phyloP scores from a whole-genome alignment of 1,140 invertebrate species.

The Drosophila rufa region DNA sequence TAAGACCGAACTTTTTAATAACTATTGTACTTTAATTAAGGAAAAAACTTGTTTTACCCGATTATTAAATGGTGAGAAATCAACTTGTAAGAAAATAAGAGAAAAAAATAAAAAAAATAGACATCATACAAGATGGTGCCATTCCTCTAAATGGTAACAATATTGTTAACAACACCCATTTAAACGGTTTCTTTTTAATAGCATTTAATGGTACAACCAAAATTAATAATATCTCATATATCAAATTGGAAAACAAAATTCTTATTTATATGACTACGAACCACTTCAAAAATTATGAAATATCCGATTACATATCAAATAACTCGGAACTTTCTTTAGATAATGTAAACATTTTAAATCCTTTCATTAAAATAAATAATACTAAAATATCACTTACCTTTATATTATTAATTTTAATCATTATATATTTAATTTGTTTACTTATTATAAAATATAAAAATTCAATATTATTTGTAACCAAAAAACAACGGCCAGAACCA shows the following conservation, averaged over 20 bases:
- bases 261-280: background rate
- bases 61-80: background rate
- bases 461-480: conserved; percentile 8
- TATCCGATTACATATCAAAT: conserved; percentile 3
- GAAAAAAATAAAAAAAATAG: background rate
- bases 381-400: conserved; percentile 2
- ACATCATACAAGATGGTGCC: background rate
- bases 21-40: background rate
- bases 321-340: background rate
- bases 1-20: conserved; percentile 1
- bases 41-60: background rate
- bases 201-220: conserved; percentile 7
- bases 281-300: background rate
- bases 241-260: no score
- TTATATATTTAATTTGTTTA: conserved; percentile 1
- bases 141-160: conserved; percentile 1
- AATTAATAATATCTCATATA: background rate
- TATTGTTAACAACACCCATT: background rate
- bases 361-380: conserved; percentile 2
- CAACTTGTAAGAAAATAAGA: conserved; percentile 1
- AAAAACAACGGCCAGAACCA: conserved; percentile 9
- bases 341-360: background rate
- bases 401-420: conserved; percentile 8
- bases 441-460: conserved; percentile 3
- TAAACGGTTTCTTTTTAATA: conserved; percentile 3